Evolutionary conservation across 2,888 invertebrate genomes (phyloP), one percentile per base, ranked within the genome.

Genomic region (Drepana falcataria): DNA sequence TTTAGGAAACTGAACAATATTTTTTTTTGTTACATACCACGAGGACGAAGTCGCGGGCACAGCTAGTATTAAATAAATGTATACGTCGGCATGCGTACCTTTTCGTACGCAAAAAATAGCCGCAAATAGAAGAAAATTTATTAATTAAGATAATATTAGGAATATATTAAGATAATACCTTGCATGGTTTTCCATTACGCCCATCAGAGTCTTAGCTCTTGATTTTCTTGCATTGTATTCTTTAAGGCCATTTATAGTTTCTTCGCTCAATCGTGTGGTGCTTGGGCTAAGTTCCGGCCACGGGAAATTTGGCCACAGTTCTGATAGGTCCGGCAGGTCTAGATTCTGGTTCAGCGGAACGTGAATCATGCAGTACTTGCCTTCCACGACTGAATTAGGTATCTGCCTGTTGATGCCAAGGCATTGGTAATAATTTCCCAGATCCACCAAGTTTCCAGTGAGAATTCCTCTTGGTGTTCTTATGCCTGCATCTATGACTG

Each of bases 351-450:
- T 49, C 4, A 79, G 35, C 2, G 85, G 83, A 2, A 83, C 55
- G 2, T 58, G 48, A 44, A 86, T 73, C 54, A 77, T 72, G 55
- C 91, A 91, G 60, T 75, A 82, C 63, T 86, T 86, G 6, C 86
- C 86, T 62, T 79, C 68, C 6, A 85, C 70, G 0, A 64, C 58
- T 9, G 72, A 75, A 85, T 68, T 83, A 81, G 51, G 64, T 21
- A 21, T 21, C 21, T 21, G 21, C 21, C 21, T 21, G 21, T 21
- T 21, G 21, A 21, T 21, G 21, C 21, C 21, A 21, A 21, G 21
- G 21, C 21, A 21, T 21, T 21, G 21, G 21, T 21, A 21, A 21
- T 21, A 85, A 54, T 78, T 81, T 0, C 85, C 85, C 47, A 79
- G 63, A 51, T 83, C 83, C 3, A 67, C 48, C 0, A 75, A 55